Evolutionary conservation across 2,797 vertebrate species (phyloP), one percentile per base, ranked within the genome.

Genomic region (Podarcis lilfordi): DNA sequence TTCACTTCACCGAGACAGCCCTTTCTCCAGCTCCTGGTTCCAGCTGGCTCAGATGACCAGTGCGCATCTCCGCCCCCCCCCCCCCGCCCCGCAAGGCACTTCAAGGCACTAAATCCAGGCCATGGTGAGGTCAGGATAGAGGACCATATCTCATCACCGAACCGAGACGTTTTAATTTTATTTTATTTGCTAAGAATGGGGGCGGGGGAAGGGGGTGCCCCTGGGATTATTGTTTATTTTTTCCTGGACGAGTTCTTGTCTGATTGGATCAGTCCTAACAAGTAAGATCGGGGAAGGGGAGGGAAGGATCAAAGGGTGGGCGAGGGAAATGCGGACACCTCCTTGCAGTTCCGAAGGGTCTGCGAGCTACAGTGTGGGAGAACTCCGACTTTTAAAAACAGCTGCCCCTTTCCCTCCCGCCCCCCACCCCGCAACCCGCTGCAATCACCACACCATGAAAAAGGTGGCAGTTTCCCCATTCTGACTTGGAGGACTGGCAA

Each of bases 381-480:
- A 95, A 96, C 77, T 94, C 97, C 95, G 95, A 97, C 96, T 97
- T 97, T 97, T 97, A 97, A 96, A 95, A 91, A 94, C 91, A 96
- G 95, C 96, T 25, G 95, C 92, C 92, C 96, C 95, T 93, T 80
- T n/a, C 21, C 50, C 13, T 10, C 45, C 96, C 95, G 93, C 96
- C 93, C 91, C 91, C 89, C 93, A 95, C 94, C 50, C 50, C 50
- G 50, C 50, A 50, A 50, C 50, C 50, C 50, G 50, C 11, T 50
- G 50, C 50, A 50, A 61, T 61, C 59, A 61, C 59, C 59, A 61
- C 59, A 61, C 17, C 17, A 61, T 61, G 59, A 94, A 92, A 96
- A 80, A 96, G 96, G 95, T 96, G 94, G 96, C 94, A 97, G 94
- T 93, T 93, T 93, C 95, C 96, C 5, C 78, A n/a, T 92, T 94